phyloP scores from a whole-genome alignment of 2,888 invertebrate species.

The Melinaea marsaeus region DNA sequence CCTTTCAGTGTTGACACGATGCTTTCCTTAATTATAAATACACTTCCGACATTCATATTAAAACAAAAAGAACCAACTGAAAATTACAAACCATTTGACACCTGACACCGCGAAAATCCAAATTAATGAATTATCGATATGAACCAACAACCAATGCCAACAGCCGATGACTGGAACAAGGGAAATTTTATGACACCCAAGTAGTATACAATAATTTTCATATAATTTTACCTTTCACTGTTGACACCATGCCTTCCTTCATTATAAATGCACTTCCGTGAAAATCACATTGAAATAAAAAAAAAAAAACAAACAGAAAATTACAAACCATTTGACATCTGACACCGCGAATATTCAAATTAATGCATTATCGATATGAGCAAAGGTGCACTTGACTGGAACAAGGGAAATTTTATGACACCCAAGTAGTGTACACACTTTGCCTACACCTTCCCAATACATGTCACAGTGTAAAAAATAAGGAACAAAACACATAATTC shows the following conservation, averaged over 20 bases:
- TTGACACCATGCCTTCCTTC: constrained; percentile 32
- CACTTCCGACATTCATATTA: constrained; percentile 60
- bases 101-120: constrained; percentile 78
- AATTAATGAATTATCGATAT: constrained; percentile 77
- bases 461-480: constrained; percentile 41
- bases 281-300: constrained; percentile 54
- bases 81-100: constrained; percentile 78
- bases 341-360: constrained; percentile 79
- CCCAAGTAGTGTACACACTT: constrained; percentile 44
- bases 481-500: not conserved
- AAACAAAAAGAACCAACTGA: constrained; percentile 56
- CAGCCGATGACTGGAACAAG: constrained; percentile 50
- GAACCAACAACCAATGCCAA: constrained; percentile 59
- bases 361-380: constrained; percentile 74
- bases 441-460: constrained; percentile 34
- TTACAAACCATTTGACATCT: constrained; percentile 77
- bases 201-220: constrained; percentile 35
- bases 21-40: constrained; percentile 35
- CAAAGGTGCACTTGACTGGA: constrained; percentile 68
- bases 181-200: constrained; percentile 60
- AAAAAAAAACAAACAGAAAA: constrained; percentile 65
- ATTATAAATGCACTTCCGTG: constrained; percentile 49
- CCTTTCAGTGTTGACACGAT: constrained; percentile 33
- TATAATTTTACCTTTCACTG: constrained; percentile 25
- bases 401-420: constrained; percentile 62